A percentile compares a stretch with the other conserved stretches of the same genome.
Conservation (phyloP, 2,113 vertebrate species). For the Nibea albiflora region DNA sequence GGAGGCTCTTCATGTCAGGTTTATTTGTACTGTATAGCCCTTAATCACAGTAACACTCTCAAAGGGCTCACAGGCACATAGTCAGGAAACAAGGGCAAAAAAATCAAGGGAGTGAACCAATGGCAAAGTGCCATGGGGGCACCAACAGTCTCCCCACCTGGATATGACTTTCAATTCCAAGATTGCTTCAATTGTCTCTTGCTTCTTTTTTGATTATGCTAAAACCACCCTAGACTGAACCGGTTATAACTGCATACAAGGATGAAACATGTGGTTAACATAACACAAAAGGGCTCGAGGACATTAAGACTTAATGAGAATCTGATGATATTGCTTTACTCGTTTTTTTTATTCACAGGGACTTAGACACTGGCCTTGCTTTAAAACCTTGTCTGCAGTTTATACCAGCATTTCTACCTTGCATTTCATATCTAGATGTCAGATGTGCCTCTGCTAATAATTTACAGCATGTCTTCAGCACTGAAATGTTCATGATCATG, state of each 20-base stretch:
- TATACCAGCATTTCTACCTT: constrained; percentile 19
- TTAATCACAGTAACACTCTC: constrained; percentile 31
- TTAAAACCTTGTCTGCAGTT: constrained; percentile 10
- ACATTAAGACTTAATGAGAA: constrained; percentile 41
- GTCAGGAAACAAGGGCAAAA: not conserved
- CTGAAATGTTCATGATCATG: not conserved
- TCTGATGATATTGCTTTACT: constrained; percentile 29
- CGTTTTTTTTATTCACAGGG: constrained; percentile 3
- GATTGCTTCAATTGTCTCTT: constrained; percentile 16
- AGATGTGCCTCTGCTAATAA: constrained; percentile 1
- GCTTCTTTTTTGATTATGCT: constrained; percentile 20
- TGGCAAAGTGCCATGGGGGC: not conserved
- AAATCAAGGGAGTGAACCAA: not conserved
- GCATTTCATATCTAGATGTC: not conserved
- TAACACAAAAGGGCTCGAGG: constrained; percentile 22
- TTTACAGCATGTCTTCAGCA: not conserved
- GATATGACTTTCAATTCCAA: constrained; percentile 19
- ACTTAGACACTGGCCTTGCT: not conserved
- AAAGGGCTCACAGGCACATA: constrained; percentile 12
- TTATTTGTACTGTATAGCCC: constrained; percentile 2
- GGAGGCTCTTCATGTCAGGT: constrained; percentile 12
- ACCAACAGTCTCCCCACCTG: not conserved
- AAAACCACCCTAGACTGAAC: constrained; percentile 35
- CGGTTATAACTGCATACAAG: constrained; percentile 2
- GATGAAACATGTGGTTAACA: constrained; percentile 36